Evolutionary conservation across 2,888 invertebrate genomes (phyloP).

Genomic region (Clunio marinus): DNA sequence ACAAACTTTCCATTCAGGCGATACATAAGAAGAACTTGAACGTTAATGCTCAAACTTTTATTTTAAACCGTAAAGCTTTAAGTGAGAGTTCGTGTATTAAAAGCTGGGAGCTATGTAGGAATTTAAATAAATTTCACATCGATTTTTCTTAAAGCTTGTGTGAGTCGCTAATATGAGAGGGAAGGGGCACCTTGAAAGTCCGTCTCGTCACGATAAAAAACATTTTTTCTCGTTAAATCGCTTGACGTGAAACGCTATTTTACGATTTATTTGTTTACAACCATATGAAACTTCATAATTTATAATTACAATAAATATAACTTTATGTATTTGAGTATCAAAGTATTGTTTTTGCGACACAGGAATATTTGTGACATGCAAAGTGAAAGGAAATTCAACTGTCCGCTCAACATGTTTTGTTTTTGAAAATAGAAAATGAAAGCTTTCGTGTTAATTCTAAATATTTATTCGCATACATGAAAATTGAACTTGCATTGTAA

Average conservation of each 20-base stretch:
- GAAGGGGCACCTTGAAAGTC: constrained; percentile 1
- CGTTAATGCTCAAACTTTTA: no score
- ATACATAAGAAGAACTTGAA: no score
- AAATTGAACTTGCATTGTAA: background rate
- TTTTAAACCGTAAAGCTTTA: constrained; percentile 4
- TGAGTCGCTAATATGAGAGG: background rate
- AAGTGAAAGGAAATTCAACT: no score
- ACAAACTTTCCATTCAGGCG: no score
- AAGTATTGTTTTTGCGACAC: no score
- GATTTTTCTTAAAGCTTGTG: constrained; percentile 1
- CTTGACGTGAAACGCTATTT: background rate
- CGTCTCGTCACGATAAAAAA: background rate
- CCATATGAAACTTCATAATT: no score
- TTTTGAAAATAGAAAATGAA: background rate
- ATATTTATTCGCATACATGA: background rate
- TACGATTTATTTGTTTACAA: background rate
- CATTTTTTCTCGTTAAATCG: constrained; percentile 2
- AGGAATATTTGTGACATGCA: no score
- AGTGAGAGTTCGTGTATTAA: background rate
- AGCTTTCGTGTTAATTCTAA: background rate
- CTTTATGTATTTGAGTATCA: no score
- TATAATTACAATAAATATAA: background rate
- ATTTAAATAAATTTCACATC: background rate
- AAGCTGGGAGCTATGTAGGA: no score
- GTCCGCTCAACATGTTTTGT: no score